Percentiles rank a stretch among this genome's conserved stretches.
Conservation (phyloP, 1,140 invertebrate species). For the Cheumatopsyche charites region DNA sequence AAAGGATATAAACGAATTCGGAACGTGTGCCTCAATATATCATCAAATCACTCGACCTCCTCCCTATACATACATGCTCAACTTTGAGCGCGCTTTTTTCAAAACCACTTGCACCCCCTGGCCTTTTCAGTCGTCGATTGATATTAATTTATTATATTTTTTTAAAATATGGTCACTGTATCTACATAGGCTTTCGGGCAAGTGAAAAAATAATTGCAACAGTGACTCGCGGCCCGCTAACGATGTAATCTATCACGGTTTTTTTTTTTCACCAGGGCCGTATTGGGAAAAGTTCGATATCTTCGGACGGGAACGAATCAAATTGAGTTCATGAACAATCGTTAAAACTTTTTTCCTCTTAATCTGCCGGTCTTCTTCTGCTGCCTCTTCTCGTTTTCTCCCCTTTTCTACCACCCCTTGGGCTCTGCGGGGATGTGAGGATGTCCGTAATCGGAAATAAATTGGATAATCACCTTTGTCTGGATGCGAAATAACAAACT, state of each 20-base stretch:
- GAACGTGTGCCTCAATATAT: no score
- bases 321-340: constrained; percentile 41
- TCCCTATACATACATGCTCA: no score
- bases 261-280: constrained; percentile 13
- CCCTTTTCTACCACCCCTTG: constrained; percentile 11
- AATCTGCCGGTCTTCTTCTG: constrained; percentile 19
- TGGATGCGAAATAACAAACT: constrained; percentile 45
- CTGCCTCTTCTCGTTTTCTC: constrained; percentile 3
- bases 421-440: constrained; percentile 7
- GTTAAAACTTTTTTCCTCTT: constrained; percentile 45
- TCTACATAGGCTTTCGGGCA: background rate
- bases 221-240: constrained; percentile 27
- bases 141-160: no score
- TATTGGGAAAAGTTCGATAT: constrained; percentile 35
- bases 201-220: constrained; percentile 32
- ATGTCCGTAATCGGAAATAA: constrained; percentile 46
- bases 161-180: no score
- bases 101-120: no score
- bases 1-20: no score
- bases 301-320: constrained; percentile 37
- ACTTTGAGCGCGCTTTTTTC: no score
- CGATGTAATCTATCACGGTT: constrained; percentile 38
- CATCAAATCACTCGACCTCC: no score
- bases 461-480: constrained; percentile 49
- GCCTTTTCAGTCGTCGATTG: no score